Conservation (phyloP, 2,113 vertebrate species). For the Tachycineta bicolor region DNA sequence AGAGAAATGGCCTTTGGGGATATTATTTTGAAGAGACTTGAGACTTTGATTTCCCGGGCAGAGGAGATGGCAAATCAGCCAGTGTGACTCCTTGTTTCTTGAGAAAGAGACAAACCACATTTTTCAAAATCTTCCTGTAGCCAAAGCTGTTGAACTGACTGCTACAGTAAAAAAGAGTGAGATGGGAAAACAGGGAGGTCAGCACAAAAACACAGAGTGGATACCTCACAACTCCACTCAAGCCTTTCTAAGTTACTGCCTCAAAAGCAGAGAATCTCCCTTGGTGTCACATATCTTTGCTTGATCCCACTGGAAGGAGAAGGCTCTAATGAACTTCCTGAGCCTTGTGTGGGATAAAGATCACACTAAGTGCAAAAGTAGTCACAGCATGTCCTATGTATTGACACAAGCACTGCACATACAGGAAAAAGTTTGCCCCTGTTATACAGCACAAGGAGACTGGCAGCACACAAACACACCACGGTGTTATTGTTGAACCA, state of each 20-base stretch:
- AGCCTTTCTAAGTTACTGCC: neutral
- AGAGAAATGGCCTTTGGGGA: constrained; percentile 56
- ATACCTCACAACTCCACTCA: neutral
- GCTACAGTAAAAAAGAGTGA: neutral
- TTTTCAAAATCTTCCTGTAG: constrained; percentile 42
- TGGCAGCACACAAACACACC: neutral
- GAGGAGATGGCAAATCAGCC: constrained; percentile 21
- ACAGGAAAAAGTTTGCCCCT: neutral
- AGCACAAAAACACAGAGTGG: neutral
- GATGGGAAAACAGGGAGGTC: neutral
- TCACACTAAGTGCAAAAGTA: neutral
- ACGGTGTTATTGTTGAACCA: neutral
- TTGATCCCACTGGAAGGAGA: neutral
- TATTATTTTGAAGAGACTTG: constrained; percentile 48
- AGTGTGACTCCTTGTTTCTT: neutral
- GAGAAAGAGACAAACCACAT: constrained; percentile 52
- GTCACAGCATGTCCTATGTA: neutral
- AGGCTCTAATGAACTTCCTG: neutral
- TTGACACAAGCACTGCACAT: neutral
- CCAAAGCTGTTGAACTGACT: neutral
- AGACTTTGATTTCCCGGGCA: constrained; percentile 54
- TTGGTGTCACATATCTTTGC: neutral
- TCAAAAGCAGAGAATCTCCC: neutral
- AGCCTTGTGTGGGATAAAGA: neutral
- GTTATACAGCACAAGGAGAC: neutral